A percentile compares a stretch with the other conserved stretches of the same genome.
phyloP scores from a whole-genome alignment of 2,888 invertebrate species.

The Lasioglossum calceatum region DNA sequence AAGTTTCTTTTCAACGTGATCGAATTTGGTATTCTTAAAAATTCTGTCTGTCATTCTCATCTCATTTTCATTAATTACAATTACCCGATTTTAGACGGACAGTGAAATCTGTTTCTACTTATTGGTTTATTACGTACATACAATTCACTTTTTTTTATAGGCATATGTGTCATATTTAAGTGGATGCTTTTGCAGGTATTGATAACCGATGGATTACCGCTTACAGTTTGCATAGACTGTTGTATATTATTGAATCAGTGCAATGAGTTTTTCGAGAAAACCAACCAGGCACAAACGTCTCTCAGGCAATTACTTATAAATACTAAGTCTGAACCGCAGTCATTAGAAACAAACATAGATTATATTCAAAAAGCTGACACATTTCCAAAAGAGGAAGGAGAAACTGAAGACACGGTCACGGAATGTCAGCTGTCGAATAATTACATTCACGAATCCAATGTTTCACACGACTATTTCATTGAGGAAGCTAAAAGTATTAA shows the following conservation, averaged over 20 bases:
- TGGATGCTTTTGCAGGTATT: constrained; percentile 74
- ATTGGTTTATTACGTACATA: neutral
- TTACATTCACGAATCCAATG: constrained; percentile 69
- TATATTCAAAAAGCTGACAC: constrained; percentile 70
- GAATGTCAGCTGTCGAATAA: constrained; percentile 72
- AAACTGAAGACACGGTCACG: constrained; percentile 57
- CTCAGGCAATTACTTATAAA: constrained; percentile 78
- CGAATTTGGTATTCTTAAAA: neutral
- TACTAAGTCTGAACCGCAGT: constrained; percentile 69
- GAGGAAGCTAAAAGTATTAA: constrained; percentile 63
- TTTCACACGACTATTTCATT: constrained; percentile 65
- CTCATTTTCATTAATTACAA: neutral
- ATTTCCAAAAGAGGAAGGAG: constrained; percentile 73
- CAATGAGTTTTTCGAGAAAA: constrained; percentile 83
- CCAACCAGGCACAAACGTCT: constrained; percentile 82
- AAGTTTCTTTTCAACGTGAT: constrained; percentile 4
- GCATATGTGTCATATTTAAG: neutral
- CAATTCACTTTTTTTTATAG: neutral
- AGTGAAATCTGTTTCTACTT: neutral
- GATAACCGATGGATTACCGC: constrained; percentile 81
- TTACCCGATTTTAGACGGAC: neutral
- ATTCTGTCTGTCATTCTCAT: constrained; percentile 6
- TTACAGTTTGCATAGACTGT: constrained; percentile 83
- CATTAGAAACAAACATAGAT: constrained; percentile 71
- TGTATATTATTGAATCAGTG: constrained; percentile 82